A percentile compares a stretch with the other conserved stretches of the same genome.
These are phyloP conservation scores for Takifugu flavidus DNA, from an alignment of 2,113 vertebrate genomes.

Conservation along the genomic window DNA sequence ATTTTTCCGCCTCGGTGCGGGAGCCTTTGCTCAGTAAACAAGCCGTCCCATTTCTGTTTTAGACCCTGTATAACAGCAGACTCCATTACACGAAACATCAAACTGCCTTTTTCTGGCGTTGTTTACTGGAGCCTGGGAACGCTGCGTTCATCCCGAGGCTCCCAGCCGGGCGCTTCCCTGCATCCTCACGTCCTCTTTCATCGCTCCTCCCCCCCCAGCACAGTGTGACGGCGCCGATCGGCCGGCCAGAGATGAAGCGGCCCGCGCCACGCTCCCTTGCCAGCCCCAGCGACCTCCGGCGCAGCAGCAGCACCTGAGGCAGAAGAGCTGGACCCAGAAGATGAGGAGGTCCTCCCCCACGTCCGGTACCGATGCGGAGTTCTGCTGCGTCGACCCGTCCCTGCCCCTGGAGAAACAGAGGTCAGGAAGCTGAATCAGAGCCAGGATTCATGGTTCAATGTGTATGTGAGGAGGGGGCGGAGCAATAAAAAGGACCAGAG, in stretches of 20 bases:
- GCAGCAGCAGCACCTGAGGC: conserved; percentile 72
- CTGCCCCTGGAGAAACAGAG: conserved; percentile 86
- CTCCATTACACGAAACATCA: conserved; percentile 47
- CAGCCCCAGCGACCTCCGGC: conserved; percentile 41
- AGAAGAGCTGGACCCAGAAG: conserved; percentile 87
- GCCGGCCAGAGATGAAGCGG: conserved; percentile 69
- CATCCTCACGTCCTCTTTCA: conserved; percentile 18
- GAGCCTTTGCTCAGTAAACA: conserved; percentile 22
- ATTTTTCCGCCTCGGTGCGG: background rate
- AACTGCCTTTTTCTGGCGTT: conserved; percentile 33
- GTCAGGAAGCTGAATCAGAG: conserved; percentile 54
- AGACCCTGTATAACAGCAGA: conserved; percentile 41
- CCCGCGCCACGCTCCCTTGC: conserved; percentile 48
- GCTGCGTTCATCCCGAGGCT: conserved; percentile 16
- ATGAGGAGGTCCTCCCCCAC: conserved; percentile 69
- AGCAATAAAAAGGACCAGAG: no score
- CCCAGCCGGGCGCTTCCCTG: conserved; percentile 9
- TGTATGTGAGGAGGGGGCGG: background rate
- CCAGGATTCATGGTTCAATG: background rate
- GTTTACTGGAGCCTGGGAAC: conserved; percentile 29
- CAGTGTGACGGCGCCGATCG: conserved; percentile 82
- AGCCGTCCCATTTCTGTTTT: conserved; percentile 52
- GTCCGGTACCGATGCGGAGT: conserved; percentile 55
- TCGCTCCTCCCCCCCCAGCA: conserved; percentile 62
- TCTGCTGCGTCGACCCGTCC: conserved; percentile 73